phyloP scores from a whole-genome alignment of 2,888 invertebrate genomes.

The Boloria euphrosyne region DNA sequence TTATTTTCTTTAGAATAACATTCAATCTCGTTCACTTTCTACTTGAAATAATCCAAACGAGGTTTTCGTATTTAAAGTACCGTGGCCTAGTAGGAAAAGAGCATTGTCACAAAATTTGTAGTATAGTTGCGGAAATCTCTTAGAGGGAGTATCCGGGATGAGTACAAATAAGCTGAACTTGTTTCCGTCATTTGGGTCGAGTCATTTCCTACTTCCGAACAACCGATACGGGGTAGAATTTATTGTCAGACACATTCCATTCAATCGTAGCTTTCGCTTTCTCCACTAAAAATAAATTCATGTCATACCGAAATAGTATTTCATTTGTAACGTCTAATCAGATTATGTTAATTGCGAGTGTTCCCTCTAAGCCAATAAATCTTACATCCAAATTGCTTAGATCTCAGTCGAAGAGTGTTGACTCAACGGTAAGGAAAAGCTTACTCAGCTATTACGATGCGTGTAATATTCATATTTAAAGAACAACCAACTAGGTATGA shows the following conservation, averaged over 20 bases:
- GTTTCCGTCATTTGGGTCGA: conserved; percentile 63
- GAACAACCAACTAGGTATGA: not conserved
- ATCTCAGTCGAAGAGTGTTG: conserved; percentile 39
- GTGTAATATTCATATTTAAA: not conserved
- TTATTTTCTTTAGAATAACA: not conserved
- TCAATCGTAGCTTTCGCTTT: conserved; percentile 22
- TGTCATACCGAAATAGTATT: not conserved
- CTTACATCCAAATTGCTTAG: conserved; percentile 31
- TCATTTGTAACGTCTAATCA: conserved; percentile 22
- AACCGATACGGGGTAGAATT: conserved; percentile 51
- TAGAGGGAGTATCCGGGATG: conserved; percentile 56
- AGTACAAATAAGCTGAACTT: conserved; percentile 60
- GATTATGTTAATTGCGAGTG: conserved; percentile 42
- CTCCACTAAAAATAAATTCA: conserved; percentile 8
- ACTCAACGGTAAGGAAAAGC: conserved; percentile 33
- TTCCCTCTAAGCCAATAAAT: conserved; percentile 29
- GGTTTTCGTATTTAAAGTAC: conserved; percentile 10
- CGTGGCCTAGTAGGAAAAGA: conserved; percentile 28
- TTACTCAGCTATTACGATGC: conserved; percentile 14
- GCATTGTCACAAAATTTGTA: conserved; percentile 46
- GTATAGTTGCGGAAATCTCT: conserved; percentile 51
- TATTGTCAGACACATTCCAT: conserved; percentile 46
- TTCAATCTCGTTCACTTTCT: not conserved
- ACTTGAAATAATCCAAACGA: conserved; percentile 2
- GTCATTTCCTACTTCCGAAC: conserved; percentile 60